phyloP scores from a whole-genome alignment of 2,888 invertebrate species.

The Mesorhabditis sp. region DNA sequence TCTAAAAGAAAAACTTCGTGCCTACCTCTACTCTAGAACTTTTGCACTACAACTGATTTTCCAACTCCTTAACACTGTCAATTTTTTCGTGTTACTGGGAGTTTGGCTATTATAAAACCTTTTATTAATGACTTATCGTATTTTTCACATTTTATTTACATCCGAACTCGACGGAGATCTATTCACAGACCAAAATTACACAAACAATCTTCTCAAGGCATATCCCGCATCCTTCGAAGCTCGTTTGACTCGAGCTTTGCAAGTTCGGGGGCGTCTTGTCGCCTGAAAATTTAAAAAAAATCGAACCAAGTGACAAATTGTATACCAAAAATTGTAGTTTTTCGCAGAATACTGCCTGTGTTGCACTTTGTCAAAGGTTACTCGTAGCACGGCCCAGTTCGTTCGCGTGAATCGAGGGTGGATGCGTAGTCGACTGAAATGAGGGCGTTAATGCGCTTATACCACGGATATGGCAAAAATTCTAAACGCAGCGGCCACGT shows the following conservation, averaged over 20 bases:
- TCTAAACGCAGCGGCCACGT: too few relatives aligned
- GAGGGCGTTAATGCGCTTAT: too few relatives aligned
- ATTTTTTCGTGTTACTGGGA: not conserved
- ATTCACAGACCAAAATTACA: not conserved
- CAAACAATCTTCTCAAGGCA: not conserved
- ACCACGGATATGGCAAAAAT: too few relatives aligned
- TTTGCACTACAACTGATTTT: not conserved
- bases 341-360: not conserved
- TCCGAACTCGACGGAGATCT: not conserved
- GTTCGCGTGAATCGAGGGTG: not conserved
- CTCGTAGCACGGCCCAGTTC: not conserved
- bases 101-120: not conserved
- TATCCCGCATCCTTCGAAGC: not conserved
- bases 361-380: not conserved
- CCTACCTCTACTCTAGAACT: not conserved
- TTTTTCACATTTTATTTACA: not conserved
- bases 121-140: not conserved
- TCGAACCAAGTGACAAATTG: not conserved
- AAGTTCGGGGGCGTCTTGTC: not conserved
- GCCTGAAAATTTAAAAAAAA: not conserved
- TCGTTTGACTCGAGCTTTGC: not conserved
- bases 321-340: constrained; percentile 5
- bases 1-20: not conserved
- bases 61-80: not conserved
- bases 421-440: not conserved